Conservation (phyloP, 2,797 vertebrate genomes). For the Podargus strigoides region DNA sequence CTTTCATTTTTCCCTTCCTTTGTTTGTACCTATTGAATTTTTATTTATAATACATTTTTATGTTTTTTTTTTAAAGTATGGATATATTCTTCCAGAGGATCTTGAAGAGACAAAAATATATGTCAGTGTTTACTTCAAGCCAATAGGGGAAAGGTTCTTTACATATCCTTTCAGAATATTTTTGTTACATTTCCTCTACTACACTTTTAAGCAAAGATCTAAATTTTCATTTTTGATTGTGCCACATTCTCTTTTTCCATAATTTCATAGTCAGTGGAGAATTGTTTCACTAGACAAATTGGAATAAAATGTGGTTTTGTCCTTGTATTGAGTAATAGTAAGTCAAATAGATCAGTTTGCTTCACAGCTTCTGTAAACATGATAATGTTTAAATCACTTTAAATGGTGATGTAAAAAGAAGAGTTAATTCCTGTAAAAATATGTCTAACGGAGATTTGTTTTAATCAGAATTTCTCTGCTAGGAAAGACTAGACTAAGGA, state of each 20-base stretch:
- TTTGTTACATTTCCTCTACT: not conserved
- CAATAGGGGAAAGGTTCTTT: conserved; percentile 80
- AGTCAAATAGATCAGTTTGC: not conserved
- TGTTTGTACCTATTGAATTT: not conserved
- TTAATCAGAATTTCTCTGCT: not conserved
- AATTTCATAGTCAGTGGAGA: not conserved
- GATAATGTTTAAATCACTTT: not conserved
- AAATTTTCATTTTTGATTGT: not conserved
- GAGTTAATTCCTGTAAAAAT: not conserved
- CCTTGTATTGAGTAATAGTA: not conserved
- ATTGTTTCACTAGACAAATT: not conserved
- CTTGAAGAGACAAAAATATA: conserved; percentile 73
- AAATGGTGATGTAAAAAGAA: not conserved
- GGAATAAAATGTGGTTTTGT: not conserved
- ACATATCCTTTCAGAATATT: conserved; percentile 80
- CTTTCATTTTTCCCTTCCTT: not conserved
- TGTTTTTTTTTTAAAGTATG: conserved; percentile 78
- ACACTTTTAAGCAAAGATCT: not conserved
- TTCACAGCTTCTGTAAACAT: not conserved
- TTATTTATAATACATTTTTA: not conserved
- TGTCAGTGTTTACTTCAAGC: conserved; percentile 86
- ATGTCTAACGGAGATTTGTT: not conserved
- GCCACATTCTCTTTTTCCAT: not conserved
- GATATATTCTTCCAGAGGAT: conserved; percentile 83
- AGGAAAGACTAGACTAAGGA: not conserved